Conservation (phyloP, 2,888 invertebrate species). For the Troides helena region DNA sequence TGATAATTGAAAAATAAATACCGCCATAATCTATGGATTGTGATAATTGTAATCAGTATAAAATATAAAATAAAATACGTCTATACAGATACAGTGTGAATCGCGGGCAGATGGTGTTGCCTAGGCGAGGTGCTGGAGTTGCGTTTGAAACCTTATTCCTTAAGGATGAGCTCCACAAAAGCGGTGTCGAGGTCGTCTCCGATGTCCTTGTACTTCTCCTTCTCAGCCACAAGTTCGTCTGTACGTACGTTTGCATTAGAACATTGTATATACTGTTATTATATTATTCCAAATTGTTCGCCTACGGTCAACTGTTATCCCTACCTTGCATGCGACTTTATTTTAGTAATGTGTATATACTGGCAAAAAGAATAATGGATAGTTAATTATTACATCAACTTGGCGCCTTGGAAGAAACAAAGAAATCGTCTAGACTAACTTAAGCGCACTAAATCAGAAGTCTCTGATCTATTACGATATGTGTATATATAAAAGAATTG, state of each 20-base stretch:
- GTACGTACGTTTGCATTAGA: conserved; percentile 48
- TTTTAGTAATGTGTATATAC: neutral
- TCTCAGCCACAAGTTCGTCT: conserved; percentile 97
- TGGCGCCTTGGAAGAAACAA: too few relatives aligned
- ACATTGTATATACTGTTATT: neutral
- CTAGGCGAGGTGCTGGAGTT: conserved; percentile 34
- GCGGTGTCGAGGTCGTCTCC: conserved; percentile 99
- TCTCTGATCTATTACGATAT: too few relatives aligned
- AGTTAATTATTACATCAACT: neutral
- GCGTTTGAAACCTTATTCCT: conserved; percentile 71
- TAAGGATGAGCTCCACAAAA: conserved; percentile 95
- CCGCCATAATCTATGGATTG: conserved; percentile 73
- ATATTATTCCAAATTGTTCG: neutral
- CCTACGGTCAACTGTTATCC: neutral
- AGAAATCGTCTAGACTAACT: too few relatives aligned
- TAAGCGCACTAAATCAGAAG: too few relatives aligned
- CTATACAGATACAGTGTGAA: conserved; percentile 57
- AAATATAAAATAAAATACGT: conserved; percentile 70
- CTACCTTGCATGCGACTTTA: neutral
- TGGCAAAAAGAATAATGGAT: conserved; percentile 4
- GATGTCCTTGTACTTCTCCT: conserved; percentile 99
- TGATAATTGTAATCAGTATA: conserved; percentile 75
- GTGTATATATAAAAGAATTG: too few relatives aligned
- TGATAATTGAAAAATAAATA: conserved; percentile 76
- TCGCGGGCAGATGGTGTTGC: conserved; percentile 55